A percentile compares a stretch with the other conserved stretches of the same genome.
phyloP scores from a whole-genome alignment of 1,140 invertebrate species.

The Stenopsyche tienmushanensis region DNA sequence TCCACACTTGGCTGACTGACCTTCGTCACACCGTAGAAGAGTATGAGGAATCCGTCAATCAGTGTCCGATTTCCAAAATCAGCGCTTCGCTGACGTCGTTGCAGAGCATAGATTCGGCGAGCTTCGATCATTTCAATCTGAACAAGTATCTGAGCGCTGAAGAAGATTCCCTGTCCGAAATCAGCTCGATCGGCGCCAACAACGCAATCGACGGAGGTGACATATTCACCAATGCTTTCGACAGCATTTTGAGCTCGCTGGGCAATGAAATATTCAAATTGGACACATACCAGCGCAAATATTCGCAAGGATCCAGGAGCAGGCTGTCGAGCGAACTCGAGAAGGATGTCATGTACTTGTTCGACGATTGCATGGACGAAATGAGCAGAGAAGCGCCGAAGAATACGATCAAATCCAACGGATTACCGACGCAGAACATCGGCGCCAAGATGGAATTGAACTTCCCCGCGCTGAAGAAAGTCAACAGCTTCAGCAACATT shows the following conservation, averaged over 20 bases:
- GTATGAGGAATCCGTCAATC: constrained; percentile 49
- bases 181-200: not conserved
- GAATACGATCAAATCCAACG: constrained; percentile 33
- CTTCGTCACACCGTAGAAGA: constrained; percentile 51
- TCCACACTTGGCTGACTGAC: constrained; percentile 49
- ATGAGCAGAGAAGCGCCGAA: constrained; percentile 31
- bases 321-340: constrained; percentile 48
- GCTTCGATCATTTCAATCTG: constrained; percentile 13
- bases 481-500: constrained; percentile 35
- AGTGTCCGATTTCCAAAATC: constrained; percentile 43
- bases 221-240: constrained; percentile 44
- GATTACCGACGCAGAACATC: constrained; percentile 23
- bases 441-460: constrained; percentile 36
- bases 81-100: constrained; percentile 40
- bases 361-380: constrained; percentile 46
- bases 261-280: constrained; percentile 54
- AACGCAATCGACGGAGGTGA: not conserved
- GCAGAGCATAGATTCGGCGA: constrained; percentile 40
- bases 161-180: not conserved
- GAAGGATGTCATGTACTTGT: constrained; percentile 47
- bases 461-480: constrained; percentile 35
- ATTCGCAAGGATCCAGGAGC: constrained; percentile 44
- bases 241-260: constrained; percentile 52
- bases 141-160: constrained; percentile 8
- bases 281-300: constrained; percentile 51